These are phyloP conservation scores for Abrostola triplasia DNA, from an alignment of 2,888 invertebrate species.

Conservation along the genomic window DNA sequence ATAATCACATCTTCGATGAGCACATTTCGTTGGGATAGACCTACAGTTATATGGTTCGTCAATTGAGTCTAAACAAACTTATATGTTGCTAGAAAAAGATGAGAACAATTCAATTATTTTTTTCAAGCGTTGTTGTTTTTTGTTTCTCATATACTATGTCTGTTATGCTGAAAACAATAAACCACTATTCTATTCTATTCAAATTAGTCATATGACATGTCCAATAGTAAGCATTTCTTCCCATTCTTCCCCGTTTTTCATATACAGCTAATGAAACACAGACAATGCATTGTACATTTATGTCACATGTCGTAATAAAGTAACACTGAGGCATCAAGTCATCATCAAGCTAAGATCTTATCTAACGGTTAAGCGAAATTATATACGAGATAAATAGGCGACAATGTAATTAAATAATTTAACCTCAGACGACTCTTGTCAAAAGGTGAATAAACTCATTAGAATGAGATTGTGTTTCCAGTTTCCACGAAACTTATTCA, in stretches of 20 bases:
- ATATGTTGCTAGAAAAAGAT: too few relatives aligned
- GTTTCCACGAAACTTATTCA: neutral
- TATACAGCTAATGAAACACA: neutral
- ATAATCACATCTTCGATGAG: constrained; percentile 1
- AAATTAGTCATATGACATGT: too few relatives aligned
- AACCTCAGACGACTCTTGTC: neutral
- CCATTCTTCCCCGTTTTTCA: too few relatives aligned
- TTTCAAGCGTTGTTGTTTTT: too few relatives aligned
- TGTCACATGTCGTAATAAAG: neutral
- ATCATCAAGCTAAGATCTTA: neutral
- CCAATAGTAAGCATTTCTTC: too few relatives aligned
- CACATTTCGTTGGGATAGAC: neutral
- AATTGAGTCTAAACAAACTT: neutral
- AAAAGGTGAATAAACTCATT: constrained; percentile 1
- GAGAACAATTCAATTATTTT: too few relatives aligned
- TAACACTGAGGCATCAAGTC: neutral
- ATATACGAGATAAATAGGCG: neutral
- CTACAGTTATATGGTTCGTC: neutral
- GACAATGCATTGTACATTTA: neutral
- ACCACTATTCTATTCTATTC: too few relatives aligned
- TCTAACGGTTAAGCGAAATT: neutral
- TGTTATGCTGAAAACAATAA: too few relatives aligned
- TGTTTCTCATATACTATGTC: too few relatives aligned
- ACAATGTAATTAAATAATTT: neutral
- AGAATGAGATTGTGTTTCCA: neutral